Percentiles rank a stretch among this genome's conserved stretches.
Evolutionary conservation across 2,888 invertebrate species (phyloP).

Genomic region (Lissocephala sabroskyi): DNA sequence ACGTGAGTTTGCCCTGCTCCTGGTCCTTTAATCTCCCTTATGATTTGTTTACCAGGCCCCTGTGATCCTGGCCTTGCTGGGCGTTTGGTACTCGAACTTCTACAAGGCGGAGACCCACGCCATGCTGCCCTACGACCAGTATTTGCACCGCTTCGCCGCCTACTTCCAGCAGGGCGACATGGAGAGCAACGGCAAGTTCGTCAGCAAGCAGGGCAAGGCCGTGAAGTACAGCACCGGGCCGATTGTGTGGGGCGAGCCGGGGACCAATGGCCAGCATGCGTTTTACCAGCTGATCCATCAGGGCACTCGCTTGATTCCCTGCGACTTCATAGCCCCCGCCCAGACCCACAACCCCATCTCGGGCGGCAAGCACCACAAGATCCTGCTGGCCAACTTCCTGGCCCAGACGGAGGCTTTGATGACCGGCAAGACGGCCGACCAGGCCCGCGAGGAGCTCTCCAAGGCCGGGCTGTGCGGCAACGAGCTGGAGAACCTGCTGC

Average conservation of each 20-base stretch:
- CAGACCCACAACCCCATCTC: constrained; percentile 91
- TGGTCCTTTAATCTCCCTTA: too few relatives aligned
- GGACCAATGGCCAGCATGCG: constrained; percentile 99
- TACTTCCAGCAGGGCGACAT: constrained; percentile 99
- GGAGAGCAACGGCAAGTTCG: constrained; percentile 99
- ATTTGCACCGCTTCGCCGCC: constrained; percentile 97
- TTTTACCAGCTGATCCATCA: constrained; percentile 99
- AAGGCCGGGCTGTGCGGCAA: constrained; percentile 84
- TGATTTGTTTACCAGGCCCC: constrained; percentile 84
- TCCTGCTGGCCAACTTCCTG: constrained; percentile 95
- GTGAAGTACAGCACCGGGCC: constrained; percentile 71
- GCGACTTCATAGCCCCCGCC: constrained; percentile 96
- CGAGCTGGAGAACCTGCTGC: constrained; percentile 84
- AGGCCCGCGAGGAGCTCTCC: constrained; percentile 84
- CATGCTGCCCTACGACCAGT: constrained; percentile 98
- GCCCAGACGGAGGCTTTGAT: constrained; percentile 99
- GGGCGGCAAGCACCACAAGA: constrained; percentile 91
- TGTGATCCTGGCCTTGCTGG: constrained; percentile 91
- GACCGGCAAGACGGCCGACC: constrained; percentile 78
- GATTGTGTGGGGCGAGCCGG: constrained; percentile 88
- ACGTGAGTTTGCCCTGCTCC: constrained; percentile 80
- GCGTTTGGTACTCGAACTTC: constrained; percentile 96
- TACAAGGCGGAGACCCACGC: constrained; percentile 97
- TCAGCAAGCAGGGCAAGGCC: constrained; percentile 77
- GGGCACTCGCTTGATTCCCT: constrained; percentile 86